Evolutionary conservation across 2,888 invertebrate genomes (phyloP).

Genomic region (Lasioglossum calceatum): DNA sequence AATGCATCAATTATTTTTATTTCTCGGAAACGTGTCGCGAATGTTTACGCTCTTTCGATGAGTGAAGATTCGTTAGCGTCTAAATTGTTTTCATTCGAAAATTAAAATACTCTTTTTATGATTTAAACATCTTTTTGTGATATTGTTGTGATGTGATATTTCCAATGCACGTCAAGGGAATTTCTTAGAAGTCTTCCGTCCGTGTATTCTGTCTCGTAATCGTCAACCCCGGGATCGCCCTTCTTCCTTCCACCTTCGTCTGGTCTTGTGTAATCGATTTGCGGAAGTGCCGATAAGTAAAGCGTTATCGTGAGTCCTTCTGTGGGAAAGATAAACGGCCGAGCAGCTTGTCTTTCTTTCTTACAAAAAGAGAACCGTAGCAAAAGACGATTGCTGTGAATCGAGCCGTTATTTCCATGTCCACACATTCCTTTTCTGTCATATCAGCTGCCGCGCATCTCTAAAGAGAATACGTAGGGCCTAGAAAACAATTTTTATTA

Average conservation of each 20-base stretch:
- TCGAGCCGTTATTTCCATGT: slow-evolving; percentile 34
- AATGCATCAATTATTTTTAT: not conserved
- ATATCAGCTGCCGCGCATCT: not conserved
- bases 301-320: slow-evolving; percentile 67
- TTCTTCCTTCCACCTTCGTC: slow-evolving; percentile 47
- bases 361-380: slow-evolving; percentile 49
- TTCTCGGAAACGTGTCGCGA: not conserved
- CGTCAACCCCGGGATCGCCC: slow-evolving; percentile 30
- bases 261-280: slow-evolving; percentile 69
- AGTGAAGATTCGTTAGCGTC: not conserved
- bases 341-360: slow-evolving; percentile 67
- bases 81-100: not conserved
- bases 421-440: not conserved
- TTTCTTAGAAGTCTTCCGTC: slow-evolving; percentile 30
- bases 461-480: not conserved
- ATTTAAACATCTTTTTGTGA: not conserved
- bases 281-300: slow-evolving; percentile 71
- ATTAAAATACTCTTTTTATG: not conserved
- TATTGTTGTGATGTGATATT: not conserved
- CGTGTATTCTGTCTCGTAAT: slow-evolving; percentile 38
- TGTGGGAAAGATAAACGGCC: slow-evolving; percentile 71
- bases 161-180: not conserved
- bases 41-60: not conserved
- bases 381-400: slow-evolving; percentile 28
- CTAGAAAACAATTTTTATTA: not conserved